A percentile compares a stretch with the other conserved stretches of the same genome.
Evolutionary conservation across 1,140 invertebrate genomes (phyloP).

Genomic region (Linepithema humile): DNA sequence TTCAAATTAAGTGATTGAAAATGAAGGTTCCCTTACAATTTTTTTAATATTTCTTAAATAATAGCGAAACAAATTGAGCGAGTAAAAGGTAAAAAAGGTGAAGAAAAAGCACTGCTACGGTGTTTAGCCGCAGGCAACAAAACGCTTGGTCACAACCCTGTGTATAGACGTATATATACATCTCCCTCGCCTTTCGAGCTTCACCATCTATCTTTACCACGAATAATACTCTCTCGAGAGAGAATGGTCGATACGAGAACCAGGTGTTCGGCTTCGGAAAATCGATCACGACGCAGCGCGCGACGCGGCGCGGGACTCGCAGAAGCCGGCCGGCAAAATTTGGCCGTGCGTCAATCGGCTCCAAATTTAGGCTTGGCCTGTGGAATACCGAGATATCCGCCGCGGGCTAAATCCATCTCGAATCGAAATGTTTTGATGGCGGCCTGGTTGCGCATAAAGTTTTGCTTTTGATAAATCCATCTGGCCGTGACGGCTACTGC

Average conservation of each 20-base stretch:
- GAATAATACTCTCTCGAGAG: slow-evolving; percentile 36
- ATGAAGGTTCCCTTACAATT: background rate
- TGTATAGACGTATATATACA: slow-evolving; percentile 4
- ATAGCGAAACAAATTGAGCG: background rate
- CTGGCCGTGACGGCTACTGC: slow-evolving; percentile 39
- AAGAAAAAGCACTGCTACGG: background rate
- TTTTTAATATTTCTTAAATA: background rate
- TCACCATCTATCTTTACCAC: slow-evolving; percentile 49
- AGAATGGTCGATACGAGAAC: slow-evolving; percentile 48
- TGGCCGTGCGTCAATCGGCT: slow-evolving; percentile 65
- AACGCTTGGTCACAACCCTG: background rate
- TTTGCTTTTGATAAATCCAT: slow-evolving; percentile 58
- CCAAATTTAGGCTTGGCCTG: slow-evolving; percentile 64
- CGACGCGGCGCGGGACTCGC: slow-evolving; percentile 1
- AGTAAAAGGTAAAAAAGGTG: background rate
- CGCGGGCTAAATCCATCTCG: slow-evolving; percentile 59
- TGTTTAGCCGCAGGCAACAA: background rate
- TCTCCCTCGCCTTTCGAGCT: slow-evolving; percentile 37
- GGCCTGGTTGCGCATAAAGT: slow-evolving; percentile 43
- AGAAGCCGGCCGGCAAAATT: slow-evolving; percentile 55
- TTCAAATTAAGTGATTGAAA: background rate
- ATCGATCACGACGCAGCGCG: slow-evolving; percentile 58
- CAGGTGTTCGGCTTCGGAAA: slow-evolving; percentile 65
- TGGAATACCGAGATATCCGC: slow-evolving; percentile 52
- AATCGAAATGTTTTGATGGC: slow-evolving; percentile 56